A percentile compares a stretch with the other conserved stretches of the same genome.
Evolutionary conservation across 2,113 vertebrate genomes (phyloP).

Genomic region (Pyrgilauda ruficollis): DNA sequence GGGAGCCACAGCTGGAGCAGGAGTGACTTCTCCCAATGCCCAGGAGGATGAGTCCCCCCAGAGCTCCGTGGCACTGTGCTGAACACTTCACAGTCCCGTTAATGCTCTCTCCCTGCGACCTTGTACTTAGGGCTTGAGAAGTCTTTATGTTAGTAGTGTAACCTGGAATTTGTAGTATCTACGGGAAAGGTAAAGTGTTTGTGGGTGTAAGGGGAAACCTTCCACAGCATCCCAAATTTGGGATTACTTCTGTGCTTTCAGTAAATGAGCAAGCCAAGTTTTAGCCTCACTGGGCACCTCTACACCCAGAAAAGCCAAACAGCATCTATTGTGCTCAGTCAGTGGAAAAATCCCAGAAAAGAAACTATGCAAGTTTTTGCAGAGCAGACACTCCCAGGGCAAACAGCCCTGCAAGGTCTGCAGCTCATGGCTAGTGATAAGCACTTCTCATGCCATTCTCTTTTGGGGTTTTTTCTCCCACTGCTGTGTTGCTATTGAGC

Average conservation of each 20-base stretch:
- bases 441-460: neutral
- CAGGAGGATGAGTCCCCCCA: accelerated
- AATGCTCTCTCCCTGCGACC: accelerated
- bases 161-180: neutral
- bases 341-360: neutral
- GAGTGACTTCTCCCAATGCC: neutral
- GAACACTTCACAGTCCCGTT: accelerated
- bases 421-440: neutral
- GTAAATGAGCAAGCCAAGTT: neutral
- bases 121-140: neutral
- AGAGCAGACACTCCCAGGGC: neutral
- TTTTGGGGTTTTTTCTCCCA: neutral
- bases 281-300: neutral
- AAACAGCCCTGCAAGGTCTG: accelerated
- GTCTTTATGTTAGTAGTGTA: accelerated
- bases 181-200: neutral
- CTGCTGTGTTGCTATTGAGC: neutral
- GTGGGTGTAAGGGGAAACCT: neutral
- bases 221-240: neutral
- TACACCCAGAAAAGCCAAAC: neutral
- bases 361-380: accelerated
- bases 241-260: neutral
- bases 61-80: neutral
- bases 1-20: neutral
- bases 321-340: neutral